Base-by-base conservation (phyloP, 2,797 vertebrate genomes). In the Anniella stebbinsi region DNA sequence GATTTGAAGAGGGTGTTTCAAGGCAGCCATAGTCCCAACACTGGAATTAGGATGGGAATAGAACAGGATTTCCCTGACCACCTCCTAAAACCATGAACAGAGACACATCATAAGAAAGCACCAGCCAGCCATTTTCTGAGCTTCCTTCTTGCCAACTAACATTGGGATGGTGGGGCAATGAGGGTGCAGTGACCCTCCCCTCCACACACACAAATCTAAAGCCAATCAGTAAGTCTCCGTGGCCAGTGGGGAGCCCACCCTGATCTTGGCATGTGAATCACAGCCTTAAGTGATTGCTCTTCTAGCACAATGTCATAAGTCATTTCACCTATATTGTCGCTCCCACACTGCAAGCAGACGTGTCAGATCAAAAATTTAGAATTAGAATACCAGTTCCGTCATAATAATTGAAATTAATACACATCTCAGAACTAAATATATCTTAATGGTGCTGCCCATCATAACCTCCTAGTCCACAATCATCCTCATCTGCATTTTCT, bases 381-480 rank as follows among this genome's bases (percentile, higher is more conserved):
- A 60, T 38, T 33, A 23, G n/a, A 21, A 60, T 57, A n/a, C 54
- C 54, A 81, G 54, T 23, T 60, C 76, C 76, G 51, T 48, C 30
- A 3, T 28, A 78, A 78, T 28, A 45, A 78, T 51, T 48, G 41
- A 41, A 78, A 78, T 78, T 51, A 48, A 78, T 30, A 25, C 45
- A 51, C 76, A 48, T 30, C 28, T 84, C 28, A 30, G 25, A 63
- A 12, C 41, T 38, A 69, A 25, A 33, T 18, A 41, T 13, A 38
- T 69, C 63, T 41, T 45, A 45, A 33, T 48, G 28, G 38, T 10
- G 4, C 0, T 0, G 18, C 60, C 25, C 0, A 0, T 67, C 33
- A 67, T 83, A 63, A 17, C 23, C 18, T 41, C 0, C 0, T 75
- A 88, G 88, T 87, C 38, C 84, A 83, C 72, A 1, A 15, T 1